Evolutionary conservation across 2,888 invertebrate species (phyloP).

Genomic region (Melipona beecheii): DNA sequence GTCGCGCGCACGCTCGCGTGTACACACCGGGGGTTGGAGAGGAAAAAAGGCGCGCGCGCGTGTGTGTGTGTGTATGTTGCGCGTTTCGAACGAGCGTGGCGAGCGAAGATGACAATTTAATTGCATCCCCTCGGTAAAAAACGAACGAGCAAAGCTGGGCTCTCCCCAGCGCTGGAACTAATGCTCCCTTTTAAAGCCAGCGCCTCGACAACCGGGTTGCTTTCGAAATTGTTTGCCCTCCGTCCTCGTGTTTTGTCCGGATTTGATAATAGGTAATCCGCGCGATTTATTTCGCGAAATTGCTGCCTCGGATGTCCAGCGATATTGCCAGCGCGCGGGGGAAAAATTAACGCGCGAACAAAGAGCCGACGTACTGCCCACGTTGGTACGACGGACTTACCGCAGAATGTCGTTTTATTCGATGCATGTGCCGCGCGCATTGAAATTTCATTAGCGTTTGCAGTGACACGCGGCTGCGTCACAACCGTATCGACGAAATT

Average conservation of each 20-base stretch:
- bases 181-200: slow-evolving; percentile 28
- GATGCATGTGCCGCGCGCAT: no score
- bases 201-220: neutral
- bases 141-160: neutral
- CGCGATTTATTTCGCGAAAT: neutral
- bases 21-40: neutral
- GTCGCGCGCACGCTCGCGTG: neutral
- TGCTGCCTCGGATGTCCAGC: neutral
- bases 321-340: neutral
- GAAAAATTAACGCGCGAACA: neutral
- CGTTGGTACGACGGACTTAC: neutral
- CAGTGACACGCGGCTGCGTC: no score
- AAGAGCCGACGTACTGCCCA: neutral
- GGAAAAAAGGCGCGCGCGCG: neutral
- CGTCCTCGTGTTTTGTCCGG: neutral
- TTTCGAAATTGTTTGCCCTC: neutral
- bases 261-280: slow-evolving; percentile 3
- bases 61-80: neutral
- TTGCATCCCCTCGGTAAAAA: slow-evolving; percentile 22
- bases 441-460: no score
- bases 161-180: neutral
- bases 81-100: slow-evolving; percentile 5
- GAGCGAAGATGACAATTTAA: slow-evolving; percentile 48
- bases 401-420: neutral
- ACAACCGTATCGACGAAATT: no score